Evolutionary conservation across 2,113 vertebrate species (phyloP), one percentile per base, ranked within the genome.

Genomic region (Anoura caudifer): DNA sequence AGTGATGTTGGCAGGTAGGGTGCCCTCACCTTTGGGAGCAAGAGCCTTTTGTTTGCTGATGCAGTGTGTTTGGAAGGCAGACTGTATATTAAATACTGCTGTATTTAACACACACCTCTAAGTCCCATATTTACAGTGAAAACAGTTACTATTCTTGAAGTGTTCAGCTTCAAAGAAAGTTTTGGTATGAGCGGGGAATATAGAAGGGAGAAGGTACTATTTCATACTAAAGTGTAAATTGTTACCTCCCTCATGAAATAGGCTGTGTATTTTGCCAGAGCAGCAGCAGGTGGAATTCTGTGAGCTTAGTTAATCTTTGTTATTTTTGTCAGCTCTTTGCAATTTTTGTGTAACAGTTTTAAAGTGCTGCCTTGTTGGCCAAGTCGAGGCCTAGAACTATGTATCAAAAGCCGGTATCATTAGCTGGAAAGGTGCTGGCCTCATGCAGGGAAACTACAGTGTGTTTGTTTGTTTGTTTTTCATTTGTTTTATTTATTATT

Each of bases 171-270:
- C 36, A 69, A 52, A 77, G 86, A 50, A 52, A 56, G 38, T 75
- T 92, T 95, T 96, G 81, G 10, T n/a, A 28, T 52, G 8, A 3
- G 17, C 63, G 19, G 28, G 31, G 33, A 69, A 1, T 13, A 9
- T 22, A 1, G n/a, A 47, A 43, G 65, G 52, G 52, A 36, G 31
- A 38, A 16, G 22, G 22, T 24, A 5, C 87, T 52, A 47, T 83
- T 81, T 94, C 94, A 95, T 80, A 90, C 90, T 93, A 0, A 94
- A 85, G 43, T 85, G 33, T 91, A 95, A 92, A 88, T 93, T 73
- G 31, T 56, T 97, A 67, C 81, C 19, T 85, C 96, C 73, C 82
- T 97, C 72, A 77, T 91, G 31, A 70, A 79, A 47, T 69, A 54
- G 36, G 50, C 0, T 95, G 67, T 87, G 1, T 22, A 1, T 33